Evolutionary conservation across 1,140 invertebrate species (phyloP), one percentile per base, ranked within the genome.

Genomic region (Stenopsyche tienmushanensis): DNA sequence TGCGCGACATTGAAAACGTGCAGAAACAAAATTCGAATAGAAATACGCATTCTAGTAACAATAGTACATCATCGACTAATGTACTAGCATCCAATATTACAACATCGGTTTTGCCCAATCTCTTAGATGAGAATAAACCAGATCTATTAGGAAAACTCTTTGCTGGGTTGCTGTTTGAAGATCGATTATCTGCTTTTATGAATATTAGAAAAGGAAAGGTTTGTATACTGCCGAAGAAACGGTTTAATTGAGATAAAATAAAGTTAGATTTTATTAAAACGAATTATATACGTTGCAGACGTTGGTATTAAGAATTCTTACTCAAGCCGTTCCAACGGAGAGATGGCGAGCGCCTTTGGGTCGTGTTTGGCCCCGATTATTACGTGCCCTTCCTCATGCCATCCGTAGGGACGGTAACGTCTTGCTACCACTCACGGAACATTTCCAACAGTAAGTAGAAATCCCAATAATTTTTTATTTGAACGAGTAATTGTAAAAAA

Each of bases 151-250:
- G 81, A 55, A 87, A 84, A 70, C 82, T 89, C 58, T 82, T 85
- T 49, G 76, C 83, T 0, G 85, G 85, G 2, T 75, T 90, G 24
- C 76, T 88, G 29, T 82, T 85, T 66, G 85, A 88, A 7, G 87
- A 88, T 55, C 83, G 89, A 72, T 79, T 90, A 66, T 73, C 82
- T 7, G 83, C 84, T 71, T 85, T 88, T 80, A 75, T 90, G 66
- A 85, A 83, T 70, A 86, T 90, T 53, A 82, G 88, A 64, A 91
- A 91, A 72, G 89, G 88, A 73, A 87, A 88, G 80, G 88, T 89
- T 74, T 73, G 67, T 73, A 23, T n/a, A 10, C 15, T 7, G 34
- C 7, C 18, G 10, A 39, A n/a, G 34, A 39, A 39, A n/a, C n/a
- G 34, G 34, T 47, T 44, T 13, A 13, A 8, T 44, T 47, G 25